These are phyloP conservation scores for Papio anubis DNA, from an alignment of 2,113 vertebrate genomes.

Conservation along the genomic window DNA sequence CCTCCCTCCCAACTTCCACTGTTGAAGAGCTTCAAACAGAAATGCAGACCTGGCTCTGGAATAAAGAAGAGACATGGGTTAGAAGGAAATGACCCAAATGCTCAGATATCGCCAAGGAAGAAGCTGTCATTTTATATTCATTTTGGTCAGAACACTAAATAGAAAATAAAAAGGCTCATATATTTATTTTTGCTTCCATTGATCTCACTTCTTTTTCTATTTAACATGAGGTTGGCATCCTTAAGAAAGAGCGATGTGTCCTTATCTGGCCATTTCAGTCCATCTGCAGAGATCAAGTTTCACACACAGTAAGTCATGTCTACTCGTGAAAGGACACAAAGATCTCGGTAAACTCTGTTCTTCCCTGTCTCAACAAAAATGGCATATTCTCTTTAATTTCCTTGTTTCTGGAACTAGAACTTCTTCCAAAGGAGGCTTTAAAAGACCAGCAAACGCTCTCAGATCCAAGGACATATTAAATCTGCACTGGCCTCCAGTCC, in stretches of 20 bases:
- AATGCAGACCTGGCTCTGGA: not conserved
- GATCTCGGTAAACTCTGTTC: rapidly evolving
- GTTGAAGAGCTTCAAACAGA: too few relatives aligned
- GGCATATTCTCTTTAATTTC: not conserved
- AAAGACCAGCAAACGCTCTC: not conserved
- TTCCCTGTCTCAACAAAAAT: not conserved
- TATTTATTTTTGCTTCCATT: not conserved
- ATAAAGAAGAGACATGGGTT: too few relatives aligned
- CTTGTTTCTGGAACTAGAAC: not conserved
- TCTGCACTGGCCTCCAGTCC: not conserved
- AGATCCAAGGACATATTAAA: rapidly evolving
- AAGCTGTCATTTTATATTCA: not conserved
- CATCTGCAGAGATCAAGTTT: not conserved
- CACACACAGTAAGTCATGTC: not conserved
- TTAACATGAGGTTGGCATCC: not conserved
- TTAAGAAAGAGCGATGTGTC: too few relatives aligned
- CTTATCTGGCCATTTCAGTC: not conserved
- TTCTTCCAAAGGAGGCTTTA: not conserved
- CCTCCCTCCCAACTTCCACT: not conserved
- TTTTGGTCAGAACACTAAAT: not conserved
- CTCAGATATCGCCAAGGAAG: not conserved
- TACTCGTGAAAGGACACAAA: not conserved
- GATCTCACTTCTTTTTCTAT: not conserved
- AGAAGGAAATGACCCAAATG: not conserved
- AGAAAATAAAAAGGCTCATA: not conserved